Evolutionary conservation across 2,113 vertebrate genomes (phyloP).

Genomic region (Sinocyclocheilus anophthalmus): DNA sequence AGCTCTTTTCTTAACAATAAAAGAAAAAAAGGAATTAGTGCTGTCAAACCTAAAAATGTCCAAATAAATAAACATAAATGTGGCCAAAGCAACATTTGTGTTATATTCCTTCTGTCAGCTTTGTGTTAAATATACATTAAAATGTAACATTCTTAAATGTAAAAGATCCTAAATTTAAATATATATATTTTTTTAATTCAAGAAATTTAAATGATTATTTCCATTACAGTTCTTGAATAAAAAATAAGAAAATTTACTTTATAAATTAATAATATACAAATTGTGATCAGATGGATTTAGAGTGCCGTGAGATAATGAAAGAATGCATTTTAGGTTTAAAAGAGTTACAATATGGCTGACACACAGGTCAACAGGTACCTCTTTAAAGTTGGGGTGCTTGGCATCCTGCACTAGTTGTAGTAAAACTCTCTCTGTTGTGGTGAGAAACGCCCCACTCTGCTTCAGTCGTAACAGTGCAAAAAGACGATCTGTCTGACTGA

Average conservation of each 20-base stretch:
- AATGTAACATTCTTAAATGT: no score
- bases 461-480: conserved; percentile 83
- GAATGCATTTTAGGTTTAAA: not conserved
- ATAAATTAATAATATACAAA: not conserved
- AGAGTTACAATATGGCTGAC: not conserved
- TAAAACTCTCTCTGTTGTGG: conserved; percentile 84
- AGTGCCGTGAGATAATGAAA: not conserved
- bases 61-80: not conserved
- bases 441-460: conserved; percentile 87
- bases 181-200: no score
- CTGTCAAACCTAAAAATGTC: not conserved
- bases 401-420: conserved; percentile 85
- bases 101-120: not conserved
- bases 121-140: not conserved
- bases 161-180: no score
- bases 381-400: conserved; percentile 83
- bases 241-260: not conserved
- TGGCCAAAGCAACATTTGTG: not conserved
- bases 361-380: conserved; percentile 61
- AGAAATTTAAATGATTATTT: no score
- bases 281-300: not conserved
- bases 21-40: not conserved
- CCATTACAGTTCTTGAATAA: no score
- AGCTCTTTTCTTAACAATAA: not conserved
- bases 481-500: conserved; percentile 88